Evolutionary conservation across 2,113 vertebrate species (phyloP), one percentile per base, ranked within the genome.

Genomic region (Mustela nigripes): DNA sequence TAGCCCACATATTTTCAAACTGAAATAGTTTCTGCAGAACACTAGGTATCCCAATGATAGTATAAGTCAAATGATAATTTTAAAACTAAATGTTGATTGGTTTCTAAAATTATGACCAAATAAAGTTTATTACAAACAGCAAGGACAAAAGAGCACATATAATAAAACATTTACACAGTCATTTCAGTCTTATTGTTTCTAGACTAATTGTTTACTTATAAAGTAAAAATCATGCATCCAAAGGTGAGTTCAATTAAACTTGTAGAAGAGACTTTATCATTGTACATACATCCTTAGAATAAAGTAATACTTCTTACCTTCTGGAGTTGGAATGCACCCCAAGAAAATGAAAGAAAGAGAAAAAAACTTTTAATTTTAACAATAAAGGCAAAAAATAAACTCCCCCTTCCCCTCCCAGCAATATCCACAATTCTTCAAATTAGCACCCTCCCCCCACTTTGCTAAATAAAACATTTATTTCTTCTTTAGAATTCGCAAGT

Each of bases 281-380:
- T 85, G 21, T 53, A 87, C 76, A 96, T 65, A 92, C 14, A 91
- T 97, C 92, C 96, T 97, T 92, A 98, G 79, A 96, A 97, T 95
- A 97, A 97, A 98, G 96, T 79, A 94, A 97, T 98, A 98, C 96
- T 71, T 98, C 99, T 99, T 99, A 99, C 99, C 99, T 99, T 99
- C 99, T 99, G 99, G 97, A 99, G 93, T 98, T 98, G 98, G 95
- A 99, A 98, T 91, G 98, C 98, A 98, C 98, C 98, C 98, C 98
- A 98, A 98, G 98, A 98, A 98, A 98, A 98, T 95, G 95, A 98
- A 98, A 98, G 91, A 96, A 98, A 94, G 97, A 98, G 97, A 99
- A 98, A 98, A 98, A 98, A 91, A 26, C 92, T 98, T 99, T 98
- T 98, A 98, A 97, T 98, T 98, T 97, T 97, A 98, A 94, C 2